These are phyloP conservation scores for Florisuga fusca DNA, from an alignment of 2,797 vertebrate genomes.

Conservation along the genomic window DNA sequence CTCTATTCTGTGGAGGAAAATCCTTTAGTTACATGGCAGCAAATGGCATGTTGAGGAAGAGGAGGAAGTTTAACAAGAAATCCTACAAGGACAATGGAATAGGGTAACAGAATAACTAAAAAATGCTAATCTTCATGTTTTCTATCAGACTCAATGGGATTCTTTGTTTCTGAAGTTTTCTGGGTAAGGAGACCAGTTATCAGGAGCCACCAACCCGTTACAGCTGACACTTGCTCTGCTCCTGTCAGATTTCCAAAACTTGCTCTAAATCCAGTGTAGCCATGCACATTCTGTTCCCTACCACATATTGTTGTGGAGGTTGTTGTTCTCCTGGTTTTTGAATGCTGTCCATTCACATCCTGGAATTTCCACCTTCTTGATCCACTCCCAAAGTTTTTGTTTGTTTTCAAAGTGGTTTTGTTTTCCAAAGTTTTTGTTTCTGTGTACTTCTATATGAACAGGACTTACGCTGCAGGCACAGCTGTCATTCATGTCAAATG, in stretches of 20 bases:
- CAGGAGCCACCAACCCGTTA: not conserved
- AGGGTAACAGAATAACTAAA: not conserved
- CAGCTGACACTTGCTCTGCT: not conserved
- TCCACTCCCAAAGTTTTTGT: not conserved
- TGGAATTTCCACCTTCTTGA: not conserved
- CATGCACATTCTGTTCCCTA: not conserved
- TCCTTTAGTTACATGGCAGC: not conserved
- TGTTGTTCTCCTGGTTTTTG: not conserved
- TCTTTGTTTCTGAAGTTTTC: not conserved
- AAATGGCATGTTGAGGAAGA: not conserved
- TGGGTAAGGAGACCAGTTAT: not conserved
- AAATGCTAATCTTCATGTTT: not conserved
- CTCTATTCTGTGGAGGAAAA: not conserved
- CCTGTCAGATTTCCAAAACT: not conserved
- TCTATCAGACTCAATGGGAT: accelerated
- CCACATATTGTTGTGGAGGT: not conserved
- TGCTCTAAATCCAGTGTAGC: not conserved
- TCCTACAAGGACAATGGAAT: not conserved
- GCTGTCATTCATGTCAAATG: not conserved
- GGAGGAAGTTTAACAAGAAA: not conserved
- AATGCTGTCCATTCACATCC: not conserved
- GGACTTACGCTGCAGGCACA: not conserved
- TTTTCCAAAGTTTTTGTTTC: slow-evolving; percentile 21
- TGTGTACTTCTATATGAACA: not conserved
- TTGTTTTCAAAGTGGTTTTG: not conserved